These are phyloP conservation scores for Drosophila acutilabella DNA, from an alignment of 2,888 invertebrate species.

Conservation along the genomic window DNA sequence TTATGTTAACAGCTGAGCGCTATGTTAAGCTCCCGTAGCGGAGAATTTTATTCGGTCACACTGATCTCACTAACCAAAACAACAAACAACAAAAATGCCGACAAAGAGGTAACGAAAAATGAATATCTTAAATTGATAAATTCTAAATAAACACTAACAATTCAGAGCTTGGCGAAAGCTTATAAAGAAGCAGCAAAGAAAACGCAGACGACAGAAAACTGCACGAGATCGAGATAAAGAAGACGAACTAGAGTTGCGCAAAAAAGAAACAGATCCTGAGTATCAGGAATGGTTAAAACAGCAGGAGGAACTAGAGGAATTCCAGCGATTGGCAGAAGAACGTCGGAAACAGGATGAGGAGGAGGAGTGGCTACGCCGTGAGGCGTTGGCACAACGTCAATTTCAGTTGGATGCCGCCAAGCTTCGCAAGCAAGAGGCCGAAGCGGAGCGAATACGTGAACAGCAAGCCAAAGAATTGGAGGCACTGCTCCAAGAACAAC, in stretches of 20 bases:
- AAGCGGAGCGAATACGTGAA: conserved; percentile 87
- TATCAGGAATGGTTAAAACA: conserved; percentile 78
- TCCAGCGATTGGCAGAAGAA: conserved; percentile 87
- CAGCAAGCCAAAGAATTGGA: conserved; percentile 89
- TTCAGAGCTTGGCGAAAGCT: conserved; percentile 89
- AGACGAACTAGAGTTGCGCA: conserved; percentile 76
- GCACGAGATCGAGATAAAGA: conserved; percentile 87
- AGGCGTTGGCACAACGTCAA: conserved; percentile 88
- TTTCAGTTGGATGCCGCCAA: conserved; percentile 88
- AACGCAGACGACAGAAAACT: conserved; percentile 87
- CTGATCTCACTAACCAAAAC: conserved; percentile 23
- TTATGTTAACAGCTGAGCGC: neutral
- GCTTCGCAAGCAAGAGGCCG: conserved; percentile 87
- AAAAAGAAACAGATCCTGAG: conserved; percentile 31
- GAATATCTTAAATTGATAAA: neutral
- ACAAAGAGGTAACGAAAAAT: conserved; percentile 30
- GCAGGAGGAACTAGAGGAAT: conserved; percentile 86
- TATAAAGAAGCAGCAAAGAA: conserved; percentile 90
- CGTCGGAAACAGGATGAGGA: conserved; percentile 87
- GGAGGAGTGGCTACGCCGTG: conserved; percentile 89
- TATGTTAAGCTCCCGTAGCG: conserved; percentile 2
- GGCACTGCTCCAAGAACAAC: conserved; percentile 86
- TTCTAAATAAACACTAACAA: neutral
- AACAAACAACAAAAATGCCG: conserved; percentile 55
- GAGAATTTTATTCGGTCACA: conserved; percentile 22